Evolutionary conservation across 2,888 invertebrate genomes (phyloP).

Genomic region (Rotaria sp.): DNA sequence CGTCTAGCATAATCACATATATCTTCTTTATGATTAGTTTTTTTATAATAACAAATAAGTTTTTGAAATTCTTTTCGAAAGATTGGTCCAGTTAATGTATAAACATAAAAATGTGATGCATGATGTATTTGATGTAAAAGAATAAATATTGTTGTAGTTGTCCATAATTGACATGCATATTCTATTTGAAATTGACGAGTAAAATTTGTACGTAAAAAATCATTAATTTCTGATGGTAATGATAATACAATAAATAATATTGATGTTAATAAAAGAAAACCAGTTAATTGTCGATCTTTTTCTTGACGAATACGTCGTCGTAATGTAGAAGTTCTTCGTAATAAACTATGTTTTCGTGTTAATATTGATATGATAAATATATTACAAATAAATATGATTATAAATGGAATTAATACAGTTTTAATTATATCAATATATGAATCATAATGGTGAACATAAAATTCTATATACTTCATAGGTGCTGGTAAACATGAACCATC

Average conservation of each 20-base stretch:
- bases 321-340: background rate
- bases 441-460: constrained; percentile 24
- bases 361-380: background rate
- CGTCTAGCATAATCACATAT: background rate
- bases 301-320: background rate
- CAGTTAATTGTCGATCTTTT: constrained; percentile 24
- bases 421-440: constrained; percentile 20
- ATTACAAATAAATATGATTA: constrained; percentile 7
- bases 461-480: background rate
- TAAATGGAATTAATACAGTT: background rate
- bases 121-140: constrained; percentile 9
- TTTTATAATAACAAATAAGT: background rate
- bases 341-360: background rate
- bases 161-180: constrained; percentile 18
- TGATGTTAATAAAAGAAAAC: constrained; percentile 12
- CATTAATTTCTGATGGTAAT: constrained; percentile 21
- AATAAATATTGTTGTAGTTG: background rate
- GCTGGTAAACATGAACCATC: background rate
- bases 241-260: background rate
- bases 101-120: constrained; percentile 30
- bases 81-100: background rate
- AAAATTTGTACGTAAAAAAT: background rate
- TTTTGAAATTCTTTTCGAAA: constrained; percentile 14
- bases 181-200: background rate
- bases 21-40: background rate